Base-by-base conservation (phyloP, 2,797 vertebrate species). In the Erpetoichthys calabaricus region DNA sequence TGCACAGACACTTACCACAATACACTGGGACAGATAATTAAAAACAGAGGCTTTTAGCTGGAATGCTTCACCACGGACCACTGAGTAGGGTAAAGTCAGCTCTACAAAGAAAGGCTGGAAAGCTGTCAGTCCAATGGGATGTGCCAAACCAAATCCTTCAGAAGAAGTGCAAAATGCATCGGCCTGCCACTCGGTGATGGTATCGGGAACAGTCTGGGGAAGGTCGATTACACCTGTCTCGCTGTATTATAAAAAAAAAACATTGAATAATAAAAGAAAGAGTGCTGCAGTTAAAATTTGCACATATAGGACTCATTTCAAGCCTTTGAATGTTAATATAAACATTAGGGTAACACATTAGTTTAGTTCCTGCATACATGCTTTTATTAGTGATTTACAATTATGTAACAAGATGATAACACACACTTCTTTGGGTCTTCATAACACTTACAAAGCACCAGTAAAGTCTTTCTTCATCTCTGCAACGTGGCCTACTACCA, bases 81-180 rank as follows among this genome's bases (percentile, higher is more conserved):
- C 78, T 57, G 85, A 86, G 69, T 84, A 83, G 0, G 88, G 87
- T 51, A 89, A 53, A 2, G 59, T 74, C 53, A 89, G 69, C 45
- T 89, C 82, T 5, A 91, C 75, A 61, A 82, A 74, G 71, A 90
- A 91, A 2, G 88, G 86, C 68, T 87, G 84, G 77, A 85, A 88
- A 64, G 83, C 82, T 0, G 46, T 75, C 55, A 91, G 62, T 4
- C 62, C 8, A 55, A 71, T 60, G 51, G 63, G 57, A 51, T 78
- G 69, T 62, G 86, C 80, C 60, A 89, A 63, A 45, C 87, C 87
- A 25, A 91, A 80, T 55, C 86, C 86, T 0, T 64, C 46, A 3
- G 0, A 8, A 43, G 76, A 75, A 60, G 83, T 62, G 68, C 91
- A 93, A 77, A 91, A 90, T 2, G 86, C 87, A 51, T 76, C 81